Evolutionary conservation across 2,888 invertebrate species (phyloP), one percentile per base, ranked within the genome.

Genomic region (Gastrophysa polygoni): DNA sequence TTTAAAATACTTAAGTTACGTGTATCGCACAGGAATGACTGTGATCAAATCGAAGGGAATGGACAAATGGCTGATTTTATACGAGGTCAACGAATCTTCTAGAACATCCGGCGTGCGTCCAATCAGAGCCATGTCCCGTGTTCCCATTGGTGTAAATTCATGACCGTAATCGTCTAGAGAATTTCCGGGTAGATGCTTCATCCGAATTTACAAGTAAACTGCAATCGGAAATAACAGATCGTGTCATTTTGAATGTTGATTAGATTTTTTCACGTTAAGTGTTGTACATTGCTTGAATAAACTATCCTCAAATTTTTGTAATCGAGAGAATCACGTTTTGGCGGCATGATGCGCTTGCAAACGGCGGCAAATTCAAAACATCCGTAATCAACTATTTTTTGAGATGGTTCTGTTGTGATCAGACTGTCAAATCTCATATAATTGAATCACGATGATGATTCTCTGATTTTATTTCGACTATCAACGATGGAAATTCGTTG

Each of bases 41-140:
- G 70, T 62, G 67, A 72, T 73, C 76, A 76, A 81, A 79, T 79
- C 77, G 71, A 65, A 64, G 57, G 66, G 68, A 59, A 54, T 59
- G 60, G 57, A 55, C 71, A 71, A 71, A 78, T 78, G 78, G 78
- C 78, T 68, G 80, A 72, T 77, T 82, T 68, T 81, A 81, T 81
- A 78, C 64, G 66, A 62, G 61, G 68, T 68, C 75, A 68, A 62
- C 69, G 73, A 70, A 66, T 67, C 66, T 80, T 80, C 80, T 76
- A 78, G 81, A 81, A 81, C 57, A 63, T 78, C 79, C 77, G 66
- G 69, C 38, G 16, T 20, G 24, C 18, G 59, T 54, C 80, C 80
- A 79, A 79, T 78, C 59, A 70, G 34, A 66, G 47, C 38, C 28
- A 14, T 43, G 24, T 17, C 57, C 16, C 4, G 10, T 43, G 44